Base-by-base conservation (phyloP, 2,888 invertebrate species). In the Neoascia interrupta region DNA sequence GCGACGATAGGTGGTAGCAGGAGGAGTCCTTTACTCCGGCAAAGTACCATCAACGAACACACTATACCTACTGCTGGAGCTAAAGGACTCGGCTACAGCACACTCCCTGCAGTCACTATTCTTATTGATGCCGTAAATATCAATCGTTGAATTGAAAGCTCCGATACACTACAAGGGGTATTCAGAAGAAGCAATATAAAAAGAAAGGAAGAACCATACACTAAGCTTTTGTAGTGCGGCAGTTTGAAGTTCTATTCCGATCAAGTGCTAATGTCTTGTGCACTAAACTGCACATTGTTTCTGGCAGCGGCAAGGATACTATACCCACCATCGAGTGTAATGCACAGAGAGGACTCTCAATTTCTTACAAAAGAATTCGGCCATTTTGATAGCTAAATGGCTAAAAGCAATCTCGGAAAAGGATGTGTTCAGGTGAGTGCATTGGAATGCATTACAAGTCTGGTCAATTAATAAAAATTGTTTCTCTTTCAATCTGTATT, bases 81-180 rank as follows among this genome's bases (percentile, higher is more conserved):
- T 47, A 28, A 61, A 63, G 61, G 56, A 63, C 63, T 69, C n/a
- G n/a, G n/a, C n/a, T n/a, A n/a, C n/a, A n/a, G n/a, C n/a, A 8
- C 31, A 26, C 4, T 3, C 31, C 23, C 10, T 23, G 13, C 8
- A 43, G 34, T 3, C 16, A 34, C 61, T 21, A 58, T 61, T 61
- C 34, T 54, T 36, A 49, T 68, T 49, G 74, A 68, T 74, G 47
- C 54, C 69, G 69, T 75, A 61, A 75, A 74, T 69, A 69, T 75
- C 74, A 68, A 75, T 75, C 69, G 69, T 49, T 54, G 61, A 61
- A 75, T 75, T 61, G 74, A 75, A 69, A 54, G 45, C 68, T 47
- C 34, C 74, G 54, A 68, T 74, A 41, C 53, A 61, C 36, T 58
- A 16, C 60, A 69, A 60, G 43, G n/a, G n/a, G 13, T 28, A 19